Conservation (phyloP, 2,888 invertebrate species). For the Ophioninae sp. region DNA sequence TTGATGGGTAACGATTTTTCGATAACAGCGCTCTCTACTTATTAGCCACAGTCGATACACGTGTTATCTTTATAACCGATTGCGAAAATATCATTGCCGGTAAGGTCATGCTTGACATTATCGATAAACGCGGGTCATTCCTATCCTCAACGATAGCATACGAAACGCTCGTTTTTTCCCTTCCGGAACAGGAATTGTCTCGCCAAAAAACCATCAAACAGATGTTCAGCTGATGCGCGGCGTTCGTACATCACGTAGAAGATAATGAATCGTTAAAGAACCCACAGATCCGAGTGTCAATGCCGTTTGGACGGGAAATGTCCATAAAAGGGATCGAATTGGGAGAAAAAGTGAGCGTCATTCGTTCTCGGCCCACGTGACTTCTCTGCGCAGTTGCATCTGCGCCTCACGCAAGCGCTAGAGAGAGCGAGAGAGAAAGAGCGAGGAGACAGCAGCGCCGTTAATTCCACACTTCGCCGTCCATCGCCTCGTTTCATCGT, state of each 20-base stretch:
- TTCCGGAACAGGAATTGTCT: neutral
- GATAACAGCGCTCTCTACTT: neutral
- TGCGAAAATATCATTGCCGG: neutral
- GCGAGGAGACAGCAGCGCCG: slow-evolving; percentile 36
- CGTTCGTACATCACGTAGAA: neutral
- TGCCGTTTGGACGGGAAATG: slow-evolving; percentile 33
- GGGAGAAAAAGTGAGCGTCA: slow-evolving; percentile 54
- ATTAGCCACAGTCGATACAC: neutral
- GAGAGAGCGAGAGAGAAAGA: slow-evolving; percentile 14
- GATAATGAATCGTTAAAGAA: neutral
- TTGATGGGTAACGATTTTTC: neutral
- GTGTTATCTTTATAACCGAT: neutral
- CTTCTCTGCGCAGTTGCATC: slow-evolving; percentile 39
- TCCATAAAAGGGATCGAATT: slow-evolving; percentile 75
- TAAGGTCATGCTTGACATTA: neutral
- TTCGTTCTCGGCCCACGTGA: slow-evolving; percentile 59
- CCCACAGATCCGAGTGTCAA: neutral
- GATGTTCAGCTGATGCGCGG: neutral
- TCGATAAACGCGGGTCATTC: neutral
- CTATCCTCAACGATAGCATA: neutral
- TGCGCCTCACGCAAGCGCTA: slow-evolving; percentile 29
- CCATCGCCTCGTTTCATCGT: slow-evolving; percentile 45
- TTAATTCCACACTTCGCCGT: slow-evolving; percentile 22
- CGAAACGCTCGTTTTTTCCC: neutral
- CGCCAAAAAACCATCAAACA: neutral